phyloP scores from a whole-genome alignment of 2,113 vertebrate genomes.

The Calidris pugnax region DNA sequence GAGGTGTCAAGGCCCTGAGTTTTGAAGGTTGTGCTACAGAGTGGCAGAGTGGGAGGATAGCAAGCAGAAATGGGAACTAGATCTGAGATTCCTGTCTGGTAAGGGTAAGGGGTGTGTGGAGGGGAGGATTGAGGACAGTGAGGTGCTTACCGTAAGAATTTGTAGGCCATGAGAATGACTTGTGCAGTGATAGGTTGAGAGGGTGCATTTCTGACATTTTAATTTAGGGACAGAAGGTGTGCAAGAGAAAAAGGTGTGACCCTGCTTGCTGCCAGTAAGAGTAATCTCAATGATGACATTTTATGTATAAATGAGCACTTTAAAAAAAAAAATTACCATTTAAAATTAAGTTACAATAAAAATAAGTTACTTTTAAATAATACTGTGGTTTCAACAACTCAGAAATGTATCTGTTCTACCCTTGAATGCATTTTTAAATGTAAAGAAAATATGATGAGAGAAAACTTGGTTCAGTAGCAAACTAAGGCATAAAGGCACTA shows the following conservation, averaged over 20 bases:
- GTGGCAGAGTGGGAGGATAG: neutral
- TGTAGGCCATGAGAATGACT: neutral
- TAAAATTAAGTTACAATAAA: neutral
- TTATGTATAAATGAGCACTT: neutral
- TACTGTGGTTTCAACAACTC: neutral
- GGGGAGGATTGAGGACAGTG: neutral
- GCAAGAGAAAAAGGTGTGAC: neutral
- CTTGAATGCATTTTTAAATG: neutral
- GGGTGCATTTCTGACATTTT: neutral
- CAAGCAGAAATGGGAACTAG: neutral
- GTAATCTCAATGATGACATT: neutral
- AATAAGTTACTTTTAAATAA: neutral
- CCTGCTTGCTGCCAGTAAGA: neutral
- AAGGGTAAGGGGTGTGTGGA: neutral
- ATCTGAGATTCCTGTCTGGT: neutral
- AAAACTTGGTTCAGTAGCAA: neutral
- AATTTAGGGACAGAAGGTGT: neutral
- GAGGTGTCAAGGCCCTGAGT: neutral
- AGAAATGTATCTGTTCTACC: neutral
- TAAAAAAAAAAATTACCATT: neutral
- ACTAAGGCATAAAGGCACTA: neutral
- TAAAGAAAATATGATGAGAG: neutral
- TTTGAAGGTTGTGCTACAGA: neutral
- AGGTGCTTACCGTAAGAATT: neutral
- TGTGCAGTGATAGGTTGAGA: neutral